Base-by-base conservation (phyloP, 2,113 vertebrate genomes). In the Pleuronectes platessa region DNA sequence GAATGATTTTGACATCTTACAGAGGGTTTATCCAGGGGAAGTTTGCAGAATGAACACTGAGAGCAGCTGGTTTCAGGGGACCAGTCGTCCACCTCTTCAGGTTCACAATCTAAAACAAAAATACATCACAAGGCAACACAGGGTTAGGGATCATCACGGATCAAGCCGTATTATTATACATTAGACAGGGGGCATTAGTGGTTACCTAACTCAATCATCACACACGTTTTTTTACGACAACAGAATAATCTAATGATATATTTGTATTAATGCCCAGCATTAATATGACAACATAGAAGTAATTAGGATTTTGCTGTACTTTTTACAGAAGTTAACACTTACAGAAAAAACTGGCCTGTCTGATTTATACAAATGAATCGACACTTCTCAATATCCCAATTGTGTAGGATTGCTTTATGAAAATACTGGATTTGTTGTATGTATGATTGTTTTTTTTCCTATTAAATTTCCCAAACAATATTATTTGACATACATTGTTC, bases 41-140 rank as follows among this genome's bases (percentile, higher is more conserved):
- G 95, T 86, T 94, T 97, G 95, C 98, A 99, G 95, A 99, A 97
- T 82, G 97, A 91, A 83, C 92, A 93, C 4, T 79, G 82, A 51
- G 89, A 97, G 93, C 95, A 96, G 93, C 95, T 96, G 92, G 95
- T 95, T 93, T 98, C 96, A 90, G 96, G 94, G 84, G 96, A 98
- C 98, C 98, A 99, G 93, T 99, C 98, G 93, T 95, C 96, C 76
- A 96, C 92, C 71, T 96, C 97, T 93, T 99, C 96, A 82, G 98
- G 97, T 95, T 99, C 98, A 96, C 97, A 99, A 95, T 97, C 98
- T 99, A 91, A 93, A 89, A 88, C 24, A 92, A 27, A 78, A 55
- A 75, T 4, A 40, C 18, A 83, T 40, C 23, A 61, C 0, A 45
- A 62, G 60, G 55, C 3, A 58, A 68, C 9, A 61, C n/a, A 21